phyloP scores from a whole-genome alignment of 2,113 vertebrate genomes.

The Grantiella picta region DNA sequence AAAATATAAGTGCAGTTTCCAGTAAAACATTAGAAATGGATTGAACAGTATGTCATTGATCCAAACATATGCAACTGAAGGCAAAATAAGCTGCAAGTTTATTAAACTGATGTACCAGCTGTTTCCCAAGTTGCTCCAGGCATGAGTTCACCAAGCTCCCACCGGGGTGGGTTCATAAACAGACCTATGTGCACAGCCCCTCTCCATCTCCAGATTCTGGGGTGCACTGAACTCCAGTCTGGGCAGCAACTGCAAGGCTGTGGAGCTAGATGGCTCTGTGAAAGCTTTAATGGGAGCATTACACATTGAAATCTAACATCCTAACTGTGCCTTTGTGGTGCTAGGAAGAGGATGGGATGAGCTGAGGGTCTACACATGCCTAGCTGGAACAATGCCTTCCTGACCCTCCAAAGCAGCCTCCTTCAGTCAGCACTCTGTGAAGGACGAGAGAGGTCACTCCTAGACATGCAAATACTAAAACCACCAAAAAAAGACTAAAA shows the following conservation, averaged over 20 bases:
- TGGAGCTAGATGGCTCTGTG: background rate
- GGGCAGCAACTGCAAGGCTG: background rate
- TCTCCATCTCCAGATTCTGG: background rate
- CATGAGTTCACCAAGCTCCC: background rate
- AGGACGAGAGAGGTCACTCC: background rate
- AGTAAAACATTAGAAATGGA: background rate
- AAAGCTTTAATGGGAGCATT: background rate
- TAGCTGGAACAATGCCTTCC: background rate
- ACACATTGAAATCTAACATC: background rate
- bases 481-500: background rate
- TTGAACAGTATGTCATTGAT: background rate
- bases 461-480: background rate
- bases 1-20: background rate
- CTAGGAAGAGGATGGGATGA: background rate
- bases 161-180: background rate
- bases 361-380: background rate
- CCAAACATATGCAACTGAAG: background rate
- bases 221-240: background rate
- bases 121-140: background rate
- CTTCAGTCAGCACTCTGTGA: background rate
- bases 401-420: background rate
- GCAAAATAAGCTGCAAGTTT: background rate
- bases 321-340: background rate
- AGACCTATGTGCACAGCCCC: accelerated
- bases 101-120: background rate